Evolutionary conservation across 1,140 invertebrate species (phyloP).

Genomic region (Lepidurus apus): DNA sequence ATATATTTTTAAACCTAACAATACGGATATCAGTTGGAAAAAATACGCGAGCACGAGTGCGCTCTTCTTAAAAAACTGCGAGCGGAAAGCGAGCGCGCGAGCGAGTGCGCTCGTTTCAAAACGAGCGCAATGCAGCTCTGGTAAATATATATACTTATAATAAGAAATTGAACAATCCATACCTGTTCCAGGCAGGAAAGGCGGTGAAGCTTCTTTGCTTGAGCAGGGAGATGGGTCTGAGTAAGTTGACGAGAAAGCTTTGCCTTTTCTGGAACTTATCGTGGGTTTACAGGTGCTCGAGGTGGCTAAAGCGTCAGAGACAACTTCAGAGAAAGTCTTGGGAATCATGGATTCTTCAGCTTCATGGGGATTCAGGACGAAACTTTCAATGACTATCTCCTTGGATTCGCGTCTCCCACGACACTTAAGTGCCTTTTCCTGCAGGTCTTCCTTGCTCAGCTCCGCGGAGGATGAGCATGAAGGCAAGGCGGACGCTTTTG

Average conservation of each 20-base stretch:
- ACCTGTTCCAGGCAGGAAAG: neutral
- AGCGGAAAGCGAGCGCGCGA: too few relatives aligned
- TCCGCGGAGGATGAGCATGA: neutral
- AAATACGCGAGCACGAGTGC: too few relatives aligned
- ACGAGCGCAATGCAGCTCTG: too few relatives aligned
- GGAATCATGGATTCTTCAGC: neutral
- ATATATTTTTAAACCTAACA: too few relatives aligned
- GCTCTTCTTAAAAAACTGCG: too few relatives aligned
- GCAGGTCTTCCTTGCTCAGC: constrained; percentile 4
- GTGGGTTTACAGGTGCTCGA: neutral
- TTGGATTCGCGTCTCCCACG: constrained; percentile 54
- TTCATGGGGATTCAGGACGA: constrained; percentile 37
- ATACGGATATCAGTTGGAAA: too few relatives aligned
- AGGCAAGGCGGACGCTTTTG: neutral
- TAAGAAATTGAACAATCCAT: neutral
- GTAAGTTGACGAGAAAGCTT: neutral
- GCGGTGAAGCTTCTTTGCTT: constrained; percentile 25
- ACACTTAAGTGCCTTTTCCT: constrained; percentile 34
- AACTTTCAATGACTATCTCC: constrained; percentile 61
- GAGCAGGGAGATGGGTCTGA: constrained; percentile 20
- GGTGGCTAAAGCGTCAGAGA: neutral
- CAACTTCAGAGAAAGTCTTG: constrained; percentile 12
- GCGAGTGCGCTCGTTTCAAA: too few relatives aligned
- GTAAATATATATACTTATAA: neutral
- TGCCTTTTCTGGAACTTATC: constrained; percentile 17